These are phyloP conservation scores for Oreochromis tanganicae DNA, from an alignment of 2,113 vertebrate species.

Conservation along the genomic window DNA sequence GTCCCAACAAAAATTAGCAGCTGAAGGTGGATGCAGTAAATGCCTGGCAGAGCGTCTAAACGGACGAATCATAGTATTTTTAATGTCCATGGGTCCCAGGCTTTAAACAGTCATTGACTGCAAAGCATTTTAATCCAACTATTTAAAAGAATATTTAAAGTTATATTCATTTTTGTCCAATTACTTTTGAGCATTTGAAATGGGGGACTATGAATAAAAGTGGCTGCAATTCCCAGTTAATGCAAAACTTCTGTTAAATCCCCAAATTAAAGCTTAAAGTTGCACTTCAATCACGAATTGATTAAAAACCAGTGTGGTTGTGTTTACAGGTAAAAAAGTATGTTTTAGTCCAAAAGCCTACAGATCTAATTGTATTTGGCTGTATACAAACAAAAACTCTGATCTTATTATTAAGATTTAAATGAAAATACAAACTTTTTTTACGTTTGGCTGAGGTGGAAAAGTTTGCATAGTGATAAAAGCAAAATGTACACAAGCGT, in stretches of 20 bases:
- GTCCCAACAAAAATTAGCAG: background rate
- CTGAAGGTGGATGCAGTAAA: background rate
- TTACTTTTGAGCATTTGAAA: background rate
- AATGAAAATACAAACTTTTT: background rate
- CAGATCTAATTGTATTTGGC: background rate
- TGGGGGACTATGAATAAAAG: background rate
- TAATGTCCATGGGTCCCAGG: rapidly evolving
- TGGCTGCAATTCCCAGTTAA: background rate
- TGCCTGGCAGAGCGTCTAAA: rapidly evolving
- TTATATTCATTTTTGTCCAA: rapidly evolving
- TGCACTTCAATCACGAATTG: rapidly evolving
- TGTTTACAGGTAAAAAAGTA: background rate
- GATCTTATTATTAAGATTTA: rapidly evolving
- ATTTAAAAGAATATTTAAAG: background rate
- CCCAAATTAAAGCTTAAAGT: rapidly evolving
- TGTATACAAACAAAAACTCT: background rate
- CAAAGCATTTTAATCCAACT: background rate
- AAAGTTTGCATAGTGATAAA: background rate
- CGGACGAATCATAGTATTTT: rapidly evolving
- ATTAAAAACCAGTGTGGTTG: background rate
- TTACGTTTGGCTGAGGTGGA: background rate
- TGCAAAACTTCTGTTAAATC: background rate
- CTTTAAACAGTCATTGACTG: background rate
- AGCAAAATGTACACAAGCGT: background rate
- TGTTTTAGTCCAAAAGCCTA: background rate